These are phyloP conservation scores for Hemiscyllium ocellatum DNA, from an alignment of 2,113 vertebrate species.

Conservation along the genomic window DNA sequence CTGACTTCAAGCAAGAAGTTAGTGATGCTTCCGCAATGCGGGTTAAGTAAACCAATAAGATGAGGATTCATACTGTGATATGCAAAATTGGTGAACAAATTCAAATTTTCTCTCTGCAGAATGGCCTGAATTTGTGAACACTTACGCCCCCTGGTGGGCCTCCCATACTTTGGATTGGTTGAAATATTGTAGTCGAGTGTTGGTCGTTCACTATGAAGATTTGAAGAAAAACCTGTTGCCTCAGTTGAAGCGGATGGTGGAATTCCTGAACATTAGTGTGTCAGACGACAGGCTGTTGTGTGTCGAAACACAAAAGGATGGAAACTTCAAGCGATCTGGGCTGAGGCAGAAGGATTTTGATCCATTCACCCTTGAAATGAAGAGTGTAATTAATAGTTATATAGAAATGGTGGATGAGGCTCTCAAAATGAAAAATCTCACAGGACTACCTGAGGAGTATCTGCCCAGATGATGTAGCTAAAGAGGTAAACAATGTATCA, in stretches of 20 bases:
- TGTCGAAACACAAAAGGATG: conserved; percentile 74
- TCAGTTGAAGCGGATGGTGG: conserved; percentile 62
- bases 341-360: conserved; percentile 58
- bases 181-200: conserved; percentile 63
- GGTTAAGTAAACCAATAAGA: background rate
- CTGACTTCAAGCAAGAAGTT: background rate
- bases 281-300: conserved; percentile 72
- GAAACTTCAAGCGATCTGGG: conserved; percentile 69
- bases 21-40: background rate
- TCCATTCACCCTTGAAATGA: conserved; percentile 77
- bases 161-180: conserved; percentile 80
- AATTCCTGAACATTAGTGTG: conserved; percentile 65
- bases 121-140: conserved; percentile 77
- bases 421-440: conserved; percentile 64
- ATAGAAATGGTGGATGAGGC: conserved; percentile 72
- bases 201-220: conserved; percentile 73
- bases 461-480: conserved; percentile 69
- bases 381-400: conserved; percentile 65
- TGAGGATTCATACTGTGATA: no score
- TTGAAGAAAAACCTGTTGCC: conserved; percentile 64
- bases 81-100: background rate
- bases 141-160: conserved; percentile 80
- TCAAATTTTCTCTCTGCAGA: conserved; percentile 51
- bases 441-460: conserved; percentile 70
- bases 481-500: background rate